Evolutionary conservation across 2,888 invertebrate species (phyloP).

Genomic region (Eudasyphora cyanicolor): DNA sequence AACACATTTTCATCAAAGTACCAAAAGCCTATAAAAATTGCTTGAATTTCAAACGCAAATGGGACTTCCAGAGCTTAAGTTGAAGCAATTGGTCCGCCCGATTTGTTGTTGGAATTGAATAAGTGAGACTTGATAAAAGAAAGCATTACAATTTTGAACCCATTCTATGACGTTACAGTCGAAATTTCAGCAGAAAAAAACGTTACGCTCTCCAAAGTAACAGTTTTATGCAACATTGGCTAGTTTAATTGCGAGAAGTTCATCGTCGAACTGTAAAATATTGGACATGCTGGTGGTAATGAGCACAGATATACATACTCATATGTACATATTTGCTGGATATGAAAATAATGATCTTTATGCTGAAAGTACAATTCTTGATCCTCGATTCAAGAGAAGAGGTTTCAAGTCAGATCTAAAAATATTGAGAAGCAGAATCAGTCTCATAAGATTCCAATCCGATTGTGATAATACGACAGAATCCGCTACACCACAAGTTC

Average conservation of each 20-base stretch:
- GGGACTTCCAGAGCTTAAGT: constrained; percentile 42
- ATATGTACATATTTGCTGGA: too few relatives aligned
- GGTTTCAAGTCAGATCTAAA: not conserved
- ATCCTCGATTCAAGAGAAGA: constrained; percentile 34
- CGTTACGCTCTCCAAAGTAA: constrained; percentile 41
- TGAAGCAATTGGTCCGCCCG: constrained; percentile 50
- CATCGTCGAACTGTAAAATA: not conserved
- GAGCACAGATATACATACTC: not conserved
- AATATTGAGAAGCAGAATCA: not conserved
- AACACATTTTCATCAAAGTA: not conserved
- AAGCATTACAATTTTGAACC: constrained; percentile 33
- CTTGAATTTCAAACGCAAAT: constrained; percentile 54
- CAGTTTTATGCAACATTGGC: constrained; percentile 22
- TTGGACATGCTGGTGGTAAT: not conserved
- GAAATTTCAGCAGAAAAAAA: constrained; percentile 47
- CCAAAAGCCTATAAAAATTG: constrained; percentile 21
- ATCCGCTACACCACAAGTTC: not conserved
- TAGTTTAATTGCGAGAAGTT: not conserved
- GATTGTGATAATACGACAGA: not conserved
- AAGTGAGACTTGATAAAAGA: constrained; percentile 33
- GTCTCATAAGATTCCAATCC: not conserved
- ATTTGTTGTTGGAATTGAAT: constrained; percentile 4
- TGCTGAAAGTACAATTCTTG: constrained; percentile 25
- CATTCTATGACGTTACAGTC: constrained; percentile 42
- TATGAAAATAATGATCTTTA: not conserved